Evolutionary conservation across 2,888 invertebrate genomes (phyloP).

Genomic region (Acleris cristana): DNA sequence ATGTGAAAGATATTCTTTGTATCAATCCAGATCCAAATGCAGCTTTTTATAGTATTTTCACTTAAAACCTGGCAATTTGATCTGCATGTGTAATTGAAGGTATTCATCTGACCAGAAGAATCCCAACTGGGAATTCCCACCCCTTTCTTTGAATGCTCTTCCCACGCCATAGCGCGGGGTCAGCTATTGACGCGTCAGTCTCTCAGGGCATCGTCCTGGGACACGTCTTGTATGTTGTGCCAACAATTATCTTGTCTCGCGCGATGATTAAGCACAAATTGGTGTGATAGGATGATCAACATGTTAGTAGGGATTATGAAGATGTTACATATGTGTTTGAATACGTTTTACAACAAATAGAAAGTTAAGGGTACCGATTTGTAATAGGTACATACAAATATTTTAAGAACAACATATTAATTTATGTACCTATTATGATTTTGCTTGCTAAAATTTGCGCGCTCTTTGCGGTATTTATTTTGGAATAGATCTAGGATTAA

Average conservation of each 20-base stretch:
- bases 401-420: too few relatives aligned
- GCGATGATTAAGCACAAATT: conserved; percentile 5
- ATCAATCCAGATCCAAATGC: too few relatives aligned
- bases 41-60: too few relatives aligned
- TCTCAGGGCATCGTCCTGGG: conserved; percentile 12
- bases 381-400: too few relatives aligned
- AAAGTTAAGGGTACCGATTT: too few relatives aligned
- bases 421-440: too few relatives aligned
- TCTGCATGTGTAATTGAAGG: background rate
- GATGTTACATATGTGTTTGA: background rate
- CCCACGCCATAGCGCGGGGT: conserved; percentile 21
- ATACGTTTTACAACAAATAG: too few relatives aligned
- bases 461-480: too few relatives aligned
- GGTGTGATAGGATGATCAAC: background rate
- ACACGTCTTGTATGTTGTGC: conserved; percentile 7
- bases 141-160: conserved; percentile 8
- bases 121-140: background rate
- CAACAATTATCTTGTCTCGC: conserved; percentile 19
- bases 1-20: too few relatives aligned
- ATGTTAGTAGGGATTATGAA: background rate
- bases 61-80: background rate
- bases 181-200: conserved; percentile 33
- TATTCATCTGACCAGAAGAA: background rate
- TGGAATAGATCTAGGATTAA: too few relatives aligned
- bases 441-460: too few relatives aligned